These are phyloP conservation scores for Agelastica alni DNA, from an alignment of 2,888 invertebrate species.

Conservation along the genomic window DNA sequence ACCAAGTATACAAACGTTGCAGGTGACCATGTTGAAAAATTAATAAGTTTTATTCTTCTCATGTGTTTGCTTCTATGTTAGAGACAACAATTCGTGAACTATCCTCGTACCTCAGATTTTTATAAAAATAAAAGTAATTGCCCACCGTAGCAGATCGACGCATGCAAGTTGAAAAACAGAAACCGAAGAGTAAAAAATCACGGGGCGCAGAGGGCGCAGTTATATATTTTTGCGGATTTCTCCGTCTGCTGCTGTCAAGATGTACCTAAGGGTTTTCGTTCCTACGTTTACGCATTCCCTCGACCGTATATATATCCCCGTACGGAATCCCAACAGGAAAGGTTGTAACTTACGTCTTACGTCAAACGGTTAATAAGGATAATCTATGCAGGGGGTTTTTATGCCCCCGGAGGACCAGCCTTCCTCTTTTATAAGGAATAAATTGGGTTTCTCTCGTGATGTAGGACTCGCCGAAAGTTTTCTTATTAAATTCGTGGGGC, in stretches of 20 bases:
- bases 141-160: neutral
- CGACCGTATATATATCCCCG: slow-evolving; percentile 26
- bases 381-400: slow-evolving; percentile 33
- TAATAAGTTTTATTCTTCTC: too few species aligned
- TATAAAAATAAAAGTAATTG: slow-evolving; percentile 3
- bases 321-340: slow-evolving; percentile 27
- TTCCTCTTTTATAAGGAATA: slow-evolving; percentile 28
- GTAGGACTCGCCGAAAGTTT: slow-evolving; percentile 26
- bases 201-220: neutral
- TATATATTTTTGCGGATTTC: slow-evolving; percentile 16
- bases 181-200: neutral
- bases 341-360: slow-evolving; percentile 30
- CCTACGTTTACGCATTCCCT: slow-evolving; percentile 26
- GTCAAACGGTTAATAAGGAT: slow-evolving; percentile 35
- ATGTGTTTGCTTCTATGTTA: too few species aligned
- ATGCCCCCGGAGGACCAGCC: slow-evolving; percentile 21
- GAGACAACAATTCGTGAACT: too few species aligned
- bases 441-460: slow-evolving; percentile 26
- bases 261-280: slow-evolving; percentile 23
- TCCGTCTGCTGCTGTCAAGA: slow-evolving; percentile 13
- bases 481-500: slow-evolving; percentile 19
- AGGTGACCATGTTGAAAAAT: too few species aligned
- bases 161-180: neutral
- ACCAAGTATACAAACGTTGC: too few species aligned
- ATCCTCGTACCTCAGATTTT: too few species aligned